Percentiles rank a stretch among this genome's conserved stretches.
phyloP scores from a whole-genome alignment of 2,888 invertebrate species.

The Yponomeuta cagnagella region DNA sequence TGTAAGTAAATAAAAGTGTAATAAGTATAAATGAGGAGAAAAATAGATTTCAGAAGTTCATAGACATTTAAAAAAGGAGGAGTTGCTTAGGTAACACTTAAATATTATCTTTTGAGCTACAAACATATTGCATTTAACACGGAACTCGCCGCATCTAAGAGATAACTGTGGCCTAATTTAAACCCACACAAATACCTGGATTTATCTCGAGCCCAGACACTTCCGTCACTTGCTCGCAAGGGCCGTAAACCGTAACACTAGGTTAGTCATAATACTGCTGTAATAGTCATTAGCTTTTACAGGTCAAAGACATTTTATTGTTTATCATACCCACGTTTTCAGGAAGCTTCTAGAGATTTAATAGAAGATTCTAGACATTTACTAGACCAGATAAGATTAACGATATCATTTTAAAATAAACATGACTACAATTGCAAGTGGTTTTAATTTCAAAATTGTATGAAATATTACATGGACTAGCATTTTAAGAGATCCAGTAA shows the following conservation, averaged over 20 bases:
- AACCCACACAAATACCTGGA: slow-evolving; percentile 1
- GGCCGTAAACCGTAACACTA: slow-evolving; percentile 2
- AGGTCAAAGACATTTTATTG: not conserved
- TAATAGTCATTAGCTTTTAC: not conserved
- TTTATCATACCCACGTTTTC: not conserved
- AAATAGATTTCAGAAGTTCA: too few species aligned
- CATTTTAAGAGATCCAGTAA: too few species aligned
- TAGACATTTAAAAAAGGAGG: too few species aligned
- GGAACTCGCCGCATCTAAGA: not conserved
- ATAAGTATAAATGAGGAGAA: too few species aligned
- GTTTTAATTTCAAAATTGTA: too few species aligned
- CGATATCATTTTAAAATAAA: too few species aligned
- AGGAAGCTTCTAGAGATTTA: not conserved
- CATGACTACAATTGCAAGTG: too few species aligned
- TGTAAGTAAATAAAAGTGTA: too few species aligned
- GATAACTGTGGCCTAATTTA: not conserved
- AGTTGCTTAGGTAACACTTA: too few species aligned
- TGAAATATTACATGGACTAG: too few species aligned
- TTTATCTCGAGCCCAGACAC: not conserved
- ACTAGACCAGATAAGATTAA: not conserved
- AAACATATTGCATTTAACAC: not conserved
- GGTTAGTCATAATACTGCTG: not conserved
- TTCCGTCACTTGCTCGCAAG: slow-evolving; percentile 1
- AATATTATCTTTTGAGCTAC: not conserved
- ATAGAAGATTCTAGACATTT: not conserved